Evolutionary conservation across 2,113 vertebrate genomes (phyloP).

Genomic region (Trematocara macrostoma): DNA sequence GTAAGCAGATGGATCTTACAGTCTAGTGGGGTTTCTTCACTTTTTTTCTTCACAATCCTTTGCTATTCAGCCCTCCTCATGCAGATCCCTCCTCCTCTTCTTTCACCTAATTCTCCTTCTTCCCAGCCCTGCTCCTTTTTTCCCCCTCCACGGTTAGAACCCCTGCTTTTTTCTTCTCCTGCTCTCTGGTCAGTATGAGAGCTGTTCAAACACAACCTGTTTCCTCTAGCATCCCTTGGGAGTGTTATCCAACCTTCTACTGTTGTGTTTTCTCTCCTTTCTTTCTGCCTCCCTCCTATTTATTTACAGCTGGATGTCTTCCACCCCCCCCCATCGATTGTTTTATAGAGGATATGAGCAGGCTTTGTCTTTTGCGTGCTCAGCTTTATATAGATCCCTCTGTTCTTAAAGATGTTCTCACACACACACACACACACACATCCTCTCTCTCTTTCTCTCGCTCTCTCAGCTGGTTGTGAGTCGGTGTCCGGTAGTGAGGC

Average conservation of each 20-base stretch:
- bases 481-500: not conserved
- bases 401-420: slow-evolving; percentile 31
- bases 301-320: slow-evolving; percentile 53
- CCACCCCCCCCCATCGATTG: slow-evolving; percentile 35
- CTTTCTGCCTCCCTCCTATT: slow-evolving; percentile 12
- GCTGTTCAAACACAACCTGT: slow-evolving; percentile 67
- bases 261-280: slow-evolving; percentile 30
- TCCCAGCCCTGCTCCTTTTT: not conserved
- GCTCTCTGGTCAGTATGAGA: slow-evolving; percentile 34
- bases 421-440: slow-evolving; percentile 3
- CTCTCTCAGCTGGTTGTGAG: slow-evolving; percentile 12
- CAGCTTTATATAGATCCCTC: slow-evolving; percentile 40
- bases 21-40: not conserved
- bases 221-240: slow-evolving; percentile 46
- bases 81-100: not conserved
- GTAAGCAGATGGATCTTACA: not conserved
- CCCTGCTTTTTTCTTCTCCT: not conserved
- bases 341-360: slow-evolving; percentile 52
- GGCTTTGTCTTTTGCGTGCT: slow-evolving; percentile 18
- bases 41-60: not conserved
- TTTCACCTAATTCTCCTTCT: not conserved
- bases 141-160: not conserved
- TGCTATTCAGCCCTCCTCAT: not conserved
- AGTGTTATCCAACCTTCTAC: slow-evolving; percentile 43
- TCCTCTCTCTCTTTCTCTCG: slow-evolving; percentile 1